Conservation (phyloP, 2,113 vertebrate genomes). For the Sylvietta virens region DNA sequence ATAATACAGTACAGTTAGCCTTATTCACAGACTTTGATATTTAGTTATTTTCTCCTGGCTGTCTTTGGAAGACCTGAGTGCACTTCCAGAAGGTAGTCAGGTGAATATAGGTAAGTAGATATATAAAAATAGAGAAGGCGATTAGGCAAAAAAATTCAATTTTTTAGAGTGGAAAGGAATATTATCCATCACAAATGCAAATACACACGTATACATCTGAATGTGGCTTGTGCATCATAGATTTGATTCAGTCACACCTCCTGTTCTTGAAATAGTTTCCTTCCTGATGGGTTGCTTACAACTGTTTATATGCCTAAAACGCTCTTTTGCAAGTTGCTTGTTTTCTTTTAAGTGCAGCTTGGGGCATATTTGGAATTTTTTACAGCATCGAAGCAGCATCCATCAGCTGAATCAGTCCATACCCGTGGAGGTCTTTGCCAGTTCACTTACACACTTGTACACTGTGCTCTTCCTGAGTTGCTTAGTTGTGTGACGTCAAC, state of each 20-base stretch:
- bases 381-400: background rate
- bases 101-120: background rate
- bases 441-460: background rate
- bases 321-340: background rate
- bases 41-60: background rate
- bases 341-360: background rate
- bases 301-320: background rate
- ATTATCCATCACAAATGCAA: background rate
- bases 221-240: background rate
- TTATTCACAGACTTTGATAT: background rate
- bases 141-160: background rate
- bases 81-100: background rate
- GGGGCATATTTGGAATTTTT: background rate
- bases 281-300: background rate
- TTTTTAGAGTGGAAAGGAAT: background rate
- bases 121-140: background rate
- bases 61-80: background rate
- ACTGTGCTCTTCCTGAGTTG: background rate
- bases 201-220: background rate
- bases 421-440: background rate
- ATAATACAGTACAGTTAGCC: background rate
- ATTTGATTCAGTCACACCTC: background rate
- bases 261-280: background rate
- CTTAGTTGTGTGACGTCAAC: constrained; percentile 9
- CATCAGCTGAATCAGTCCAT: background rate